Evolutionary conservation across 2,113 vertebrate genomes (phyloP).

Genomic region (Sander lucioperca): DNA sequence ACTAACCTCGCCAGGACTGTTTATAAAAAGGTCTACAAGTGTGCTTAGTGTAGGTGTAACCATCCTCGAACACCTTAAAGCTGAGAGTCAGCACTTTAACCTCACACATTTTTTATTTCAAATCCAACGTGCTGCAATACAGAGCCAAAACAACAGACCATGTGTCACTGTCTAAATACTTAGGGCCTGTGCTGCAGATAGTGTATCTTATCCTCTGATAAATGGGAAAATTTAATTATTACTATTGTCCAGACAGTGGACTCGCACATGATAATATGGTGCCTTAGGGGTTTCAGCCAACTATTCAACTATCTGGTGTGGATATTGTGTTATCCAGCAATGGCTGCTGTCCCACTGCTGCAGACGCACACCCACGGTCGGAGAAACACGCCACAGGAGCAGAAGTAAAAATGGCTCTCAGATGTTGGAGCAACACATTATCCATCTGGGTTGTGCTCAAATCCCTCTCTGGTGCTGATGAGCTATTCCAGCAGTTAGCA

Average conservation of each 20-base stretch:
- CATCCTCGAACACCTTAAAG: background rate
- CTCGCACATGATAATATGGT: constrained; percentile 37
- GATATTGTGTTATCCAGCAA: constrained; percentile 29
- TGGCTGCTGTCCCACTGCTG: background rate
- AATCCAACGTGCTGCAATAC: background rate
- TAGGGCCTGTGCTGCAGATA: constrained; percentile 26
- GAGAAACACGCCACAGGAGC: constrained; percentile 2
- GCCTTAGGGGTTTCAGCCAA: constrained; percentile 26
- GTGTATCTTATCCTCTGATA: constrained; percentile 36
- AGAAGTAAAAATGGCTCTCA: background rate
- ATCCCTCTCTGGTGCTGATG: background rate
- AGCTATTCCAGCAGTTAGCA: background rate
- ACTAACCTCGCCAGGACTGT: background rate
- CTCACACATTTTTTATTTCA: background rate
- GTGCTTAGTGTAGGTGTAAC: background rate
- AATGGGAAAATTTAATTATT: constrained; percentile 59
- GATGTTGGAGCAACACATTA: constrained; percentile 19
- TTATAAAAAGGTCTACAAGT: background rate
- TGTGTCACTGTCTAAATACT: background rate
- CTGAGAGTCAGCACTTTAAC: background rate
- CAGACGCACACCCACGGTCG: constrained; percentile 2
- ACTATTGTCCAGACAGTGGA: constrained; percentile 41
- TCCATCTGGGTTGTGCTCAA: constrained; percentile 21
- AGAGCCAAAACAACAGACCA: constrained; percentile 19
- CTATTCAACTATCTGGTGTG: constrained; percentile 1